These are phyloP conservation scores for Acipenser transmontanus DNA, from an alignment of 2,797 vertebrate species.

Conservation along the genomic window DNA sequence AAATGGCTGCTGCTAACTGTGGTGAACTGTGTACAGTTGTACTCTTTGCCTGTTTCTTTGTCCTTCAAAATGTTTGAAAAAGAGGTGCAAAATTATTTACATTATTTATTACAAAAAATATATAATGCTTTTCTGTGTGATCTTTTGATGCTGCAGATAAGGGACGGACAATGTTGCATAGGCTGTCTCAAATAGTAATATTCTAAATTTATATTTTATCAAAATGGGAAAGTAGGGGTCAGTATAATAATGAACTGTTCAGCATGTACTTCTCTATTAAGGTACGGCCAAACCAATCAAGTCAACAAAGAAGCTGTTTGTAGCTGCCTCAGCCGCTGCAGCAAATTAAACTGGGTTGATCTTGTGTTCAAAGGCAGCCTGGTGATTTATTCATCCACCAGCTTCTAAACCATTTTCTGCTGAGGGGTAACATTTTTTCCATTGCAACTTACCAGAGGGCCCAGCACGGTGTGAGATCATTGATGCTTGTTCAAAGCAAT, in stretches of 20 bases:
- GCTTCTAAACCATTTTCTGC: neutral
- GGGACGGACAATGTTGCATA: slow-evolving; percentile 5
- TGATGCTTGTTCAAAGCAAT: neutral
- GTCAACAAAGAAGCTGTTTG: neutral
- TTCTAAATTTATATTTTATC: no score
- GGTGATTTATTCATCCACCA: neutral
- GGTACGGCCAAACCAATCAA: no score
- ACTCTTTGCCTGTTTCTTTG: no score
- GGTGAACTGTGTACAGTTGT: no score
- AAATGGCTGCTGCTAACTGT: no score
- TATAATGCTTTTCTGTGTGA: slow-evolving; percentile 6
- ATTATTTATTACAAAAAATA: no score
- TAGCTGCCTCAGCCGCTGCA: neutral
- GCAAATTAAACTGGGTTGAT: neutral
- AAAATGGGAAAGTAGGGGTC: no score
- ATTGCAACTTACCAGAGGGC: neutral
- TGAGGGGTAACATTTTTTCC: neutral
- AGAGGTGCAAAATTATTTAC: no score
- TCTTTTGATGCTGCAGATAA: slow-evolving; percentile 14
- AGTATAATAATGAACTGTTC: no score
- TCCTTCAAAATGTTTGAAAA: no score
- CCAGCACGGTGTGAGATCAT: neutral
- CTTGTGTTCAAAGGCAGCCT: slow-evolving; percentile 1
- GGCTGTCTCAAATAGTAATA: no score
- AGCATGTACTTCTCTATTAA: no score